phyloP scores from a whole-genome alignment of 2,888 invertebrate genomes.

The Zele albiditarsus region DNA sequence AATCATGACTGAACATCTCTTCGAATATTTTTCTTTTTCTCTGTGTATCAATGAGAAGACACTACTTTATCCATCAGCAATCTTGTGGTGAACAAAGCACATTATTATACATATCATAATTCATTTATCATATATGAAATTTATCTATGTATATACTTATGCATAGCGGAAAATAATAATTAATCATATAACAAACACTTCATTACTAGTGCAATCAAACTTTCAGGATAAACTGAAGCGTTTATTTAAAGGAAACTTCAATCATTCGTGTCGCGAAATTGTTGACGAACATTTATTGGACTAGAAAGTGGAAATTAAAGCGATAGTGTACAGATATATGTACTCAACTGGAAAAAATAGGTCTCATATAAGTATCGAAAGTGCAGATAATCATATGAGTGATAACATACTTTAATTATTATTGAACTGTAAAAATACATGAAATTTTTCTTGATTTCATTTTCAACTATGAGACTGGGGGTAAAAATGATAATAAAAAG shows the following conservation, averaged over 20 bases:
- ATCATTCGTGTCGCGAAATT: constrained; percentile 11
- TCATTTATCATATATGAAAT: background rate
- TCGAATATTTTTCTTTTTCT: too few relatives aligned
- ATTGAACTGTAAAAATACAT: background rate
- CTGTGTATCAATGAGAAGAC: too few relatives aligned
- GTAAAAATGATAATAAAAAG: too few relatives aligned
- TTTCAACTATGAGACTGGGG: too few relatives aligned
- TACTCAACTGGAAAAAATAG: constrained; percentile 55
- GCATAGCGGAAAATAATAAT: background rate
- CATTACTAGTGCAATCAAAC: background rate
- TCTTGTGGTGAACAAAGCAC: background rate
- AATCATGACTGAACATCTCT: background rate
- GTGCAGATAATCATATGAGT: constrained; percentile 52
- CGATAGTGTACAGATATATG: constrained; percentile 15
- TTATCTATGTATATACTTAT: background rate
- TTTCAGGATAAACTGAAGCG: background rate
- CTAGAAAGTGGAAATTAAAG: constrained; percentile 47
- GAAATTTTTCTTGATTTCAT: too few relatives aligned
- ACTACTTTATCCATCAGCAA: background rate
- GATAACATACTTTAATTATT: background rate
- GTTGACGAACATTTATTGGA: background rate
- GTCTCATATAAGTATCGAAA: constrained; percentile 58
- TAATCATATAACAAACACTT: background rate
- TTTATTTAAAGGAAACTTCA: constrained; percentile 2
- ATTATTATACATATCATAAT: background rate